These are phyloP conservation scores for Xenopus borealis DNA, from an alignment of 2,113 vertebrate genomes.

Conservation along the genomic window DNA sequence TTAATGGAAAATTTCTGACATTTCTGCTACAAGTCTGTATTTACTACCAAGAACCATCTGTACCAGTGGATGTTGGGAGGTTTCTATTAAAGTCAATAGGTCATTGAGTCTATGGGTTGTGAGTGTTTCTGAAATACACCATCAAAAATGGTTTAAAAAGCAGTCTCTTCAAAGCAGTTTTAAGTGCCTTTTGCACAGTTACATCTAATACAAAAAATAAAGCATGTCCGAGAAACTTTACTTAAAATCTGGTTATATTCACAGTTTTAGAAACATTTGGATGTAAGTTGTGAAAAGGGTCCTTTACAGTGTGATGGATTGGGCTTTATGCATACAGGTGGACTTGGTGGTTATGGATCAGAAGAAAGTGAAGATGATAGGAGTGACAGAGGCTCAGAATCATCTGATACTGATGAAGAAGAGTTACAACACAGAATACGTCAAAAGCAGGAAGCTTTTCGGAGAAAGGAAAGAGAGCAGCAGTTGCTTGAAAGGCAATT, in stretches of 20 bases:
- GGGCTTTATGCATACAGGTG: constrained; percentile 95
- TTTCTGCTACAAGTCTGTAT: too few relatives aligned
- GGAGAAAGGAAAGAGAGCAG: constrained; percentile 91
- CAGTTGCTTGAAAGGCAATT: constrained; percentile 85
- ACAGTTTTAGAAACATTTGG: too few relatives aligned
- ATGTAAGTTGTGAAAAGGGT: constrained; percentile 34
- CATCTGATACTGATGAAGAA: constrained; percentile 97
- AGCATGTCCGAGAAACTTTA: background rate
- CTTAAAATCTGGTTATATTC: background rate
- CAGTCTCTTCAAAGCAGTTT: too few relatives aligned
- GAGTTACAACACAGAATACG: constrained; percentile 91
- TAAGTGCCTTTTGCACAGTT: too few relatives aligned
- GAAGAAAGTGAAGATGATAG: constrained; percentile 92
- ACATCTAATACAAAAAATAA: background rate
- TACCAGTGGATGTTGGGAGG: too few relatives aligned
- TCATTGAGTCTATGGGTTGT: too few relatives aligned
- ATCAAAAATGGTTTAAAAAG: too few relatives aligned
- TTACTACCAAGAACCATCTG: too few relatives aligned
- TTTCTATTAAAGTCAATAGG: too few relatives aligned
- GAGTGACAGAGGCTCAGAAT: constrained; percentile 88
- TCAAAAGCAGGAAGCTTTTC: constrained; percentile 97
- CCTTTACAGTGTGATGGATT: constrained; percentile 69
- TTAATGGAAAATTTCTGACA: too few relatives aligned
- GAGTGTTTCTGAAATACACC: too few relatives aligned
- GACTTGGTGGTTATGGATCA: constrained; percentile 96